phyloP scores from a whole-genome alignment of 2,888 invertebrate species.

The Lycia hirtaria region DNA sequence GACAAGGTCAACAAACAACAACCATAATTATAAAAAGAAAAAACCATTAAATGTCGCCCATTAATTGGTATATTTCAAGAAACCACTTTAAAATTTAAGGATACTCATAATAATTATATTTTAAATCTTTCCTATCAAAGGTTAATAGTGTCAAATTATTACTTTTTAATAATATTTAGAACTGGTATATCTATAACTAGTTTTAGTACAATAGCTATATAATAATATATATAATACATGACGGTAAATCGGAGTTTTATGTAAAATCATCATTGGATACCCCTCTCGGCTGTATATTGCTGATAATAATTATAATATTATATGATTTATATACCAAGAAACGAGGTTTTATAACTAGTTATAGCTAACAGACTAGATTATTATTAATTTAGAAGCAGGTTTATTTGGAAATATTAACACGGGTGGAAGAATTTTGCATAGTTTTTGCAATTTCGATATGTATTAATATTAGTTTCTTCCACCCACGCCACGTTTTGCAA shows the following conservation, averaged over 20 bases:
- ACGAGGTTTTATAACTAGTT: background rate
- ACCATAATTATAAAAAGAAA: constrained; percentile 3
- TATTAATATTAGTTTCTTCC: constrained; percentile 8
- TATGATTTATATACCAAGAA: constrained; percentile 12
- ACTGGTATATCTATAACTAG: constrained; percentile 6
- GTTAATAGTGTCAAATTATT: constrained; percentile 25
- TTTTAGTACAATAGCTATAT: constrained; percentile 16
- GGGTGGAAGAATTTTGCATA: constrained; percentile 16
- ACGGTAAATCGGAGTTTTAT: constrained; percentile 11
- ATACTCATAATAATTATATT: background rate
- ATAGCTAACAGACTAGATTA: too few relatives aligned
- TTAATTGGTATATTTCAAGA: background rate
- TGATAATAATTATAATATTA: constrained; percentile 1
- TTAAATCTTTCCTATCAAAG: constrained; percentile 16
- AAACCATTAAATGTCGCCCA: background rate
- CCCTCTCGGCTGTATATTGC: background rate
- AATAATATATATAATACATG: constrained; percentile 7
- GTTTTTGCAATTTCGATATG: constrained; percentile 21
- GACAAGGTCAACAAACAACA: background rate
- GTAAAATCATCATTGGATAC: background rate
- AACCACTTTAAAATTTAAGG: background rate
- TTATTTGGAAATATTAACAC: constrained; percentile 11
- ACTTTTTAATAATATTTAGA: constrained; percentile 3
- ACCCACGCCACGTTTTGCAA: constrained; percentile 14
- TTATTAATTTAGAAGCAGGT: constrained; percentile 4